A percentile compares a stretch with the other conserved stretches of the same genome.
Conservation (phyloP, 1,140 invertebrate species). For the Drosophila sp. region DNA sequence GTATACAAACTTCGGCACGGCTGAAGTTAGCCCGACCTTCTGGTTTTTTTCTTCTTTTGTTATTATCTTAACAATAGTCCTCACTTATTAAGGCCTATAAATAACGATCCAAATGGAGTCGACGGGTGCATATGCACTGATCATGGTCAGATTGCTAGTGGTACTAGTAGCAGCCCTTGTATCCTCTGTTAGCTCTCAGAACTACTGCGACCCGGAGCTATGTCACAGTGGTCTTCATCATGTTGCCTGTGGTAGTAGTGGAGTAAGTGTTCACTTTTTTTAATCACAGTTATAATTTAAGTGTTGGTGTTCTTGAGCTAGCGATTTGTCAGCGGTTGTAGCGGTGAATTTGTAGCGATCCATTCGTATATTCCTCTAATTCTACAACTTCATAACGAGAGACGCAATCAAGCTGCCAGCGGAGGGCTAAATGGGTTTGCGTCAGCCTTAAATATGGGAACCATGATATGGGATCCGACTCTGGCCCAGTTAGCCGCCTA, state of each 20-base stretch:
- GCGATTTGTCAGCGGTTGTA: constrained; percentile 61
- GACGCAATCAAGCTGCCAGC: constrained; percentile 59
- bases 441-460: constrained; percentile 67
- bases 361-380: constrained; percentile 45
- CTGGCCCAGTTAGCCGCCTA: constrained; percentile 63
- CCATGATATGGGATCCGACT: constrained; percentile 57
- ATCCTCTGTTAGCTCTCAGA: constrained; percentile 24
- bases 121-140: no score
- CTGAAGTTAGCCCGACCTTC: no score
- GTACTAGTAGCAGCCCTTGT: neutral
- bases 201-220: constrained; percentile 59
- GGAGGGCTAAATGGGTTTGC: constrained; percentile 57
- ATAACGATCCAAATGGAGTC: neutral
- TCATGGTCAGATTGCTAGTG: no score
- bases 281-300: neutral
- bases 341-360: constrained; percentile 54
- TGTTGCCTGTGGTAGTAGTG: constrained; percentile 59
- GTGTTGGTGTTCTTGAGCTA: neutral
- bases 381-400: constrained; percentile 61
- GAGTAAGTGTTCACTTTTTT: constrained; percentile 44
- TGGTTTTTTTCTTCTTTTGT: neutral
- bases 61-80: neutral
- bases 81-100: neutral
- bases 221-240: constrained; percentile 52
- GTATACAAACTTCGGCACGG: neutral